phyloP scores from a whole-genome alignment of 2,888 invertebrate genomes.

The Epinotia brunnichana region DNA sequence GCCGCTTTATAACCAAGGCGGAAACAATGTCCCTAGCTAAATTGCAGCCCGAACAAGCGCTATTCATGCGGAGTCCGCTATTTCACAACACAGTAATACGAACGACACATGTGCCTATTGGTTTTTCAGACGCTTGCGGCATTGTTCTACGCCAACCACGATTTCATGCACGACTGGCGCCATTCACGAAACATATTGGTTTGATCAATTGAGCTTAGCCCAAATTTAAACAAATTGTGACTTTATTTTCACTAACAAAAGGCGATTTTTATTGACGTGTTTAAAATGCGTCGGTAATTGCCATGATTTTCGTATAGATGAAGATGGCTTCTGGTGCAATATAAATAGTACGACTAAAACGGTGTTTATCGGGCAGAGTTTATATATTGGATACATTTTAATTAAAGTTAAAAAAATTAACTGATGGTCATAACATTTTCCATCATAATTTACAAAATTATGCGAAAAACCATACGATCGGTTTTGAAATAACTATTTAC shows the following conservation, averaged over 20 bases:
- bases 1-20: constrained; percentile 5
- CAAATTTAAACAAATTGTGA: neutral
- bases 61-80: constrained; percentile 24
- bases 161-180: constrained; percentile 12
- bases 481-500: too few species aligned
- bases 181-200: constrained; percentile 27
- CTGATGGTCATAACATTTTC: too few species aligned
- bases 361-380: too few species aligned
- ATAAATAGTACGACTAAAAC: too few species aligned
- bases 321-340: too few species aligned
- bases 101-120: neutral
- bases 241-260: neutral
- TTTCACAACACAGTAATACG: neutral
- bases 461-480: too few species aligned
- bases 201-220: neutral
- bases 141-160: neutral
- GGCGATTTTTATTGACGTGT: neutral
- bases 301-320: neutral
- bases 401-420: too few species aligned
- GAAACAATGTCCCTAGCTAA: constrained; percentile 21
- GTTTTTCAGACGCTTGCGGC: neutral
- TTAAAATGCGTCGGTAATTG: neutral
- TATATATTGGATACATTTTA: too few species aligned
- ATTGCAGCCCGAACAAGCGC: constrained; percentile 25
- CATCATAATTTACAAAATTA: too few species aligned